A percentile compares a stretch with the other conserved stretches of the same genome.
Conservation (phyloP, 2,113 vertebrate species). For the Amazona guildingii region DNA sequence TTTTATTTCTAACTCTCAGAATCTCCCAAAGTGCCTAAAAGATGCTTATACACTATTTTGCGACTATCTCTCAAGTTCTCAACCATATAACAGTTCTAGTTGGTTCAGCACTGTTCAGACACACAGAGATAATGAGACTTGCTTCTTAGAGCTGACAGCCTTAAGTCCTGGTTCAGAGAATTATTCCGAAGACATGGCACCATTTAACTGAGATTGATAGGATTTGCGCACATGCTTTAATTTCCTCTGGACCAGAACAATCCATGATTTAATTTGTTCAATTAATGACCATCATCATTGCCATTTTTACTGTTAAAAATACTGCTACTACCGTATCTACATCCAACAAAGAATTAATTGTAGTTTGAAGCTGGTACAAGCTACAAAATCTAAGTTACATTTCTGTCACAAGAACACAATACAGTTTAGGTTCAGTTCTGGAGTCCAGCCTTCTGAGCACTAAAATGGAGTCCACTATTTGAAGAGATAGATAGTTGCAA, state of each 20-base stretch:
- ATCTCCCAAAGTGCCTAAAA: neutral
- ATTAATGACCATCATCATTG: neutral
- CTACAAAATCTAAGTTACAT: neutral
- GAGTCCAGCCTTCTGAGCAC: neutral
- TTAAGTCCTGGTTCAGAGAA: neutral
- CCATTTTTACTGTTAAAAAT: neutral
- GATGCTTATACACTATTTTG: neutral
- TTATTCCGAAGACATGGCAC: neutral
- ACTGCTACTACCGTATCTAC: neutral
- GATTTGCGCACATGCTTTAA: neutral
- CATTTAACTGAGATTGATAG: neutral
- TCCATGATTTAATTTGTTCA: neutral
- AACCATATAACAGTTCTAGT: neutral
- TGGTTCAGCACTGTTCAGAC: neutral
- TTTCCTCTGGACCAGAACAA: neutral
- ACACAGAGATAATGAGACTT: neutral
- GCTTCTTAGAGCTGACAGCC: neutral
- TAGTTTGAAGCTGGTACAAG: neutral
- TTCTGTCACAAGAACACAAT: neutral
- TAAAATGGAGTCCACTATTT: neutral
- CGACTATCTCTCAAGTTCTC: neutral
- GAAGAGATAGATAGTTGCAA: neutral
- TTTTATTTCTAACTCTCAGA: conserved; percentile 12
- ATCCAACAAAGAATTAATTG: neutral
- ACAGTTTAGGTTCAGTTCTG: neutral